A percentile compares a stretch with the other conserved stretches of the same genome.
Conservation (phyloP, 2,113 vertebrate species). For the Peromyscus maniculatus region DNA sequence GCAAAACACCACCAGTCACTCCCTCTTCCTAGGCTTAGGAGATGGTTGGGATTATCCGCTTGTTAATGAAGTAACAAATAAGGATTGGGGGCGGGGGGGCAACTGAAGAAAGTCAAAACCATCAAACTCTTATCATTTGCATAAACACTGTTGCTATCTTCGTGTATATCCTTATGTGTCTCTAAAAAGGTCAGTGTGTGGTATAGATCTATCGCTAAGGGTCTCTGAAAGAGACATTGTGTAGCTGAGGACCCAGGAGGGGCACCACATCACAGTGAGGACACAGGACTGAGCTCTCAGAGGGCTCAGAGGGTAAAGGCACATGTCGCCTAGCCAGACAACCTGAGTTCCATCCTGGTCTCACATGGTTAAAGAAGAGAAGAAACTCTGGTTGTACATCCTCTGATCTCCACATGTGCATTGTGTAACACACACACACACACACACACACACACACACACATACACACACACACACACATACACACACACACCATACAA, state of each 20-base stretch:
- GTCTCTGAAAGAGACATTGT: not conserved
- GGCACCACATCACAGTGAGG: not conserved
- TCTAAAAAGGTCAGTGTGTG: not conserved
- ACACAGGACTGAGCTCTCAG: not conserved
- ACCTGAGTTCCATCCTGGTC: not conserved
- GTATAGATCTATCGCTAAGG: not conserved
- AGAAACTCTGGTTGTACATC: not conserved
- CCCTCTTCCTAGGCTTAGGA: not conserved
- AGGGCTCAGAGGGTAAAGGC: too few species aligned
- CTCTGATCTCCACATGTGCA: not conserved
- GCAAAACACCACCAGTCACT: not conserved
- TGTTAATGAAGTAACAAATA: not conserved
- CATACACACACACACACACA: not conserved
- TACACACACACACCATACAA: not conserved
- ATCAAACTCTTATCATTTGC: not conserved
- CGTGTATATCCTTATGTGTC: not conserved
- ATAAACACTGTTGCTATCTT: not conserved
- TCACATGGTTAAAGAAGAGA: not conserved
- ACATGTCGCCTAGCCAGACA: rapidly evolving
- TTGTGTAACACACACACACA: not conserved
- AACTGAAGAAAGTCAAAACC: not conserved
- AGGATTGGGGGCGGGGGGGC: not conserved
- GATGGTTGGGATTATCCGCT: not conserved
- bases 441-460: not conserved
- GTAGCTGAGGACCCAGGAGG: rapidly evolving